Base-by-base conservation (phyloP, 2,797 vertebrate species). In the Melanotaenia boesemani region DNA sequence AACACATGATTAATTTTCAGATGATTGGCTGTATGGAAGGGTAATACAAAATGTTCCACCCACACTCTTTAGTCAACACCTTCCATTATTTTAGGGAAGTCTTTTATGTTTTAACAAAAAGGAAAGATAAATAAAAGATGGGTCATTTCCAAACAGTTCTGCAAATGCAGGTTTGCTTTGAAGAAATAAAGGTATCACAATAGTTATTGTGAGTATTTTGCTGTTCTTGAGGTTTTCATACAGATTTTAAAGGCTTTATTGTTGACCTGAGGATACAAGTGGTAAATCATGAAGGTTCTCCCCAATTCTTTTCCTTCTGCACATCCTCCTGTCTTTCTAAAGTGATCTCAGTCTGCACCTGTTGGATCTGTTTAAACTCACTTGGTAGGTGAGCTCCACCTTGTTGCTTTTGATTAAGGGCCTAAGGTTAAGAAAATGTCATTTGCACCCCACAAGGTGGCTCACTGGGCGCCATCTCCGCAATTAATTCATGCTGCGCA, bases 391-490 rank as follows among this genome's bases (percentile, higher is more conserved):
- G 84, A 86, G 93, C 87, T 90, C 87, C 87, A 93, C 83, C 80
- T 83, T 57, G 61, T 88, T 94, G 90, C 87, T 94, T 96, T 95
- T 95, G 91, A 96, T 96, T 95, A 95, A 95, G 94, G 95, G 95
- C 94, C 81, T 85, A 67, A 89, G 95, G 95, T 96, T 95, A 95
- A 88, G 91, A 93, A 95, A 96, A 95, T 95, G 93, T 94, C 94
- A 95, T 96, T 96, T 96, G 81, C 88, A 94, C 91, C 91, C 88
- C 88, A 94, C 91, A 90, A 94, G 84, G 82, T 92, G 92, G 90
- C 89, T 87, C 65, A 34, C 81, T 80, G 91, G 89, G 89, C 92
- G 84, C 79, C 87, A 78, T 89, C 90, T 92, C 88, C 94, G 92
- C 92, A 96, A 96, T 97, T 96, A 97, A 96, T 95, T 89, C 91